Base-by-base conservation (phyloP, 2,113 vertebrate species). In the Phoenicopterus ruber region DNA sequence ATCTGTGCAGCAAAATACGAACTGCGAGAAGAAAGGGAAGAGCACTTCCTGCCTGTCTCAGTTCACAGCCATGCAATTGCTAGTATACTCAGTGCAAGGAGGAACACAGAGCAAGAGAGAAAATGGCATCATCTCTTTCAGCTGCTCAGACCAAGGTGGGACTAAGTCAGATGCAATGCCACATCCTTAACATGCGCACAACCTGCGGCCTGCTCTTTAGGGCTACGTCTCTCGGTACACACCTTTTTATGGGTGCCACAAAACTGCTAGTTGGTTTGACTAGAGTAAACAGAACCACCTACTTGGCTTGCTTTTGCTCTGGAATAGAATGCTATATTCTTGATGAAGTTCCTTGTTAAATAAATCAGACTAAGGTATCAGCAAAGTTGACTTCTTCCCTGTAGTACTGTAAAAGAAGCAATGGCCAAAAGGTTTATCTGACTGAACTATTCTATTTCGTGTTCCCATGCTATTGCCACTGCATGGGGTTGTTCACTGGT, bases 171-270 rank as follows among this genome's bases (percentile, higher is more conserved):
- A 61, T 0, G 1, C 14, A 34, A 29, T 4, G 11, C 11, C 47
- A 59, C 52, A 47, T 67, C 70, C 63, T 77, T 52, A 55, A 73
- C 17, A 17, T 0, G 0, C 5, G 24, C 54, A 49, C 13, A 78
- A 12, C 40, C 40, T 73, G 24, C 0, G 0, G 14, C 2, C 0
- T 36, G 12, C 13, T 38, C n/a, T 59, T 82, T 10, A 29, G 7
- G 21, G 34, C 38, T 73, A 5, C 2, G 0, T 66, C 44, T 36
- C 70, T 76, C 62, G 63, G 20, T 19, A 80, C 40, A 34, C 26
- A 69, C 21, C 12, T 83, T 83, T 62, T 54, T 25, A 36, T 3
- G 32, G 19, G 17, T 7, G 6, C 26, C 47, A 87, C n/a, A 79
- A 69, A 91, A 74, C 57, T 87, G n/a, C 31, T 36, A 16, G 6